Conservation (phyloP, 37 sponge, comb jelly and placozoan species). For the Crambe crambe region DNA sequence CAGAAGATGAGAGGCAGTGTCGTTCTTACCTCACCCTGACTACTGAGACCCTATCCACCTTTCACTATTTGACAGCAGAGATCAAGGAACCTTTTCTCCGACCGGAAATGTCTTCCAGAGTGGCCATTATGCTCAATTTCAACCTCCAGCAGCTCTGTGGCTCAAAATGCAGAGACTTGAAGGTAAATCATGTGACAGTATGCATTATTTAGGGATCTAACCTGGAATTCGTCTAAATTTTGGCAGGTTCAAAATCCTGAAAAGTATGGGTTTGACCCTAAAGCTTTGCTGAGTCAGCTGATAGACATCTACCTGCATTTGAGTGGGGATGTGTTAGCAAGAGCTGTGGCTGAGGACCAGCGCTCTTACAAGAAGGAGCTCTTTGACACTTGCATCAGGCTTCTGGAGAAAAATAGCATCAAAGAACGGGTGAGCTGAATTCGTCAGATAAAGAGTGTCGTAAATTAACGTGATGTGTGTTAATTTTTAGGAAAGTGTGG, state of each 20-base stretch:
- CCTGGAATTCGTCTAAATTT: background rate
- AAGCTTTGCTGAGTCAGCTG: conserved; percentile 72
- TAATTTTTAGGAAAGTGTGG: conserved; percentile 36
- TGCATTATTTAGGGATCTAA: background rate
- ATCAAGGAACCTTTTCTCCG: conserved; percentile 77
- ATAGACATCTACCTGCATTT: conserved; percentile 95
- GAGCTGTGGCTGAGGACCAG: conserved; percentile 89
- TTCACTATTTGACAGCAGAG: conserved; percentile 83
- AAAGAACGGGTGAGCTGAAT: conserved; percentile 38
- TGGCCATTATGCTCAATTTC: conserved; percentile 93
- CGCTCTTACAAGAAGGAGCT: conserved; percentile 89
- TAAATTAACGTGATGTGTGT: background rate
- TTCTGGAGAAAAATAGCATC: conserved; percentile 59
- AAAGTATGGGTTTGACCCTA: conserved; percentile 90
- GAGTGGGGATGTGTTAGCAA: conserved; percentile 64
- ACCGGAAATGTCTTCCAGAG: conserved; percentile 61
- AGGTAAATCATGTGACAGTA: conserved; percentile 34
- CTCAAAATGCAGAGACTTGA: conserved; percentile 85
- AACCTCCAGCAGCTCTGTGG: conserved; percentile 95
- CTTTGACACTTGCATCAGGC: conserved; percentile 63
- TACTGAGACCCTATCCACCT: conserved; percentile 80
- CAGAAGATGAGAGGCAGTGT: conserved; percentile 91
- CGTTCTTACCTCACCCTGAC: conserved; percentile 91
- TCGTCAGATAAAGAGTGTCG: too few species aligned
- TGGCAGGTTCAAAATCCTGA: conserved; percentile 86